Evolutionary conservation across 2,888 invertebrate genomes (phyloP), one percentile per base, ranked within the genome.

Genomic region (Heliconius hortense): DNA sequence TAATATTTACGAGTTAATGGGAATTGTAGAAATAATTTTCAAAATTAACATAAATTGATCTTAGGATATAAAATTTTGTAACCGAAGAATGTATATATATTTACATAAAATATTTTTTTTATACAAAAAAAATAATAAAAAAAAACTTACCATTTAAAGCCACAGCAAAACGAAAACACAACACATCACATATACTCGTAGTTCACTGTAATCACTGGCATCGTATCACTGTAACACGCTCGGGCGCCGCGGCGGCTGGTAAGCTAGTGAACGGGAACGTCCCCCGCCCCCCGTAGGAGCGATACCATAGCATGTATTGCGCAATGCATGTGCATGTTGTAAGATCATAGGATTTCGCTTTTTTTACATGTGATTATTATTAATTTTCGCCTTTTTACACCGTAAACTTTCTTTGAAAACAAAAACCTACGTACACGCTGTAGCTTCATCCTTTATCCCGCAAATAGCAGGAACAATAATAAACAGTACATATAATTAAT

Each of bases 301-400:
- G 84, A 83, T 87, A 87, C 86, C 89, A 91, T 91, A 91, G 84
- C 82, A 82, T 85, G 79, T 70, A 89, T 89, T 90, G 91, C 92
- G 91, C 88, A 88, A 86, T 90, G 87, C 88, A 90, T 89, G 87
- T 87, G 84, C 78, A 79, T 76, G 68, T 56, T 26, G 24, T 60
- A 60, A 60, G 60, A 60, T 60, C 59, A 24, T 60, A 7, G 26
- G 15, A 26, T 26, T 59, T 60, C 60, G 26, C 26, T 60, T 60
- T 24, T 60, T 26, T 60, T 26, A 26, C 60, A 60, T 60, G 26
- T 26, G 24, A 26, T 60, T 13, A 26, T 1, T 24, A 24, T 60
- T 24, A 13, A 24, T n/a, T 24, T 59, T 24, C 11, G n/a, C 11
- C 7, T 21, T n/a, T n/a, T 56, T n/a, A 56, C n/a, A 56, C n/a